phyloP scores from a whole-genome alignment of 2,797 vertebrate genomes.

The Sarcophilus harrisii region DNA sequence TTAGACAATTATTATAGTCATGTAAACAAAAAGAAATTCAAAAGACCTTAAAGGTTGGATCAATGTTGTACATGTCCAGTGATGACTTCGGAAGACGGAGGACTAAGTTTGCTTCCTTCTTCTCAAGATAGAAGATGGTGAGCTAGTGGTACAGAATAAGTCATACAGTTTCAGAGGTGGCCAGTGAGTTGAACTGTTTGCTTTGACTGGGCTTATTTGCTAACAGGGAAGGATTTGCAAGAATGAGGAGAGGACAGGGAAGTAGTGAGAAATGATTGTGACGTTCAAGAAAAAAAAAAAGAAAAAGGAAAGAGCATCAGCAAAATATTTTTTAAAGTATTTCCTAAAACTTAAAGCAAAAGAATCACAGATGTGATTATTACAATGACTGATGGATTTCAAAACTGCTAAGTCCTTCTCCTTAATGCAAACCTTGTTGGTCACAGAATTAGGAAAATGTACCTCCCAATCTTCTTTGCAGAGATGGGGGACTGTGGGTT shows the following conservation, averaged over 20 bases:
- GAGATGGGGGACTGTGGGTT: background rate
- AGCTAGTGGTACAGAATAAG: background rate
- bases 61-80: background rate
- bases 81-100: background rate
- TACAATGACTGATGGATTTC: background rate
- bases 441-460: background rate
- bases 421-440: background rate
- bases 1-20: background rate
- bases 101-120: background rate
- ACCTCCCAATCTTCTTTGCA: background rate
- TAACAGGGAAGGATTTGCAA: background rate
- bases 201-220: background rate
- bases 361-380: background rate
- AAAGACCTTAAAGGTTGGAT: background rate
- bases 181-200: background rate
- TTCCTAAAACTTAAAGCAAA: background rate
- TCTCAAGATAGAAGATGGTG: background rate
- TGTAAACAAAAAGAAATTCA: background rate
- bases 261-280: background rate
- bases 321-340: background rate
- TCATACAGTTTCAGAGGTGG: background rate
- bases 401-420: background rate
- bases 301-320: background rate
- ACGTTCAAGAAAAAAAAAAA: background rate
- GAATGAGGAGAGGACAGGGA: background rate